Conservation (phyloP, 2,797 vertebrate species). For the Enteromius unitaeniatus region DNA sequence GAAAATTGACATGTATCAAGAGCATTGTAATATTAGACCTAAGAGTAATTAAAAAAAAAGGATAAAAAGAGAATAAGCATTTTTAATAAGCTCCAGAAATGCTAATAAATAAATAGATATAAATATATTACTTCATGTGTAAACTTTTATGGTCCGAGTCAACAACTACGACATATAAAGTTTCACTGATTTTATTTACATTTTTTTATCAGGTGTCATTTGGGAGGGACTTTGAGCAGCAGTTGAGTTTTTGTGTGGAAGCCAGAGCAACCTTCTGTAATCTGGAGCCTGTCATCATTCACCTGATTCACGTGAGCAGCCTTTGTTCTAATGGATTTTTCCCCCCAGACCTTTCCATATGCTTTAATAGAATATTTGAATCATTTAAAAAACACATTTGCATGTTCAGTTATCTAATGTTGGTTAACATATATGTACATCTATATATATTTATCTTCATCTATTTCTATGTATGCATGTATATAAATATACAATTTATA, state of each 20-base stretch:
- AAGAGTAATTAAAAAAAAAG: neutral
- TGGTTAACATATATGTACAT: neutral
- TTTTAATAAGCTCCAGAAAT: neutral
- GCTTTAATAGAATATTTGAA: neutral
- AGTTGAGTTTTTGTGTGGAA: slow-evolving; percentile 97
- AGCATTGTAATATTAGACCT: neutral
- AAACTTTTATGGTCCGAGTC: neutral
- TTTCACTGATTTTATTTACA: neutral
- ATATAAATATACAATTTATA: neutral
- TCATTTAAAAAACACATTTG: neutral
- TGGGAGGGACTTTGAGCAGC: slow-evolving; percentile 97
- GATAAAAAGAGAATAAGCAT: neutral
- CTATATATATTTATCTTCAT: too few species aligned
- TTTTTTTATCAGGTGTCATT: slow-evolving; percentile 87
- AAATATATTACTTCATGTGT: neutral
- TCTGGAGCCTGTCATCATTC: slow-evolving; percentile 92
- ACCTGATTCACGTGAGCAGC: slow-evolving; percentile 91
- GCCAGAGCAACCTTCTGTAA: slow-evolving; percentile 95
- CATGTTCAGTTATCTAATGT: neutral
- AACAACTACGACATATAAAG: neutral
- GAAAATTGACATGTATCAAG: neutral
- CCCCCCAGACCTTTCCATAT: neutral
- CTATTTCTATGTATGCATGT: too few species aligned
- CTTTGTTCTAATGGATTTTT: neutral
- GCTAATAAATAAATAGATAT: neutral